Conservation (phyloP, 1,140 invertebrate genomes). For the Laupala kohalensis region DNA sequence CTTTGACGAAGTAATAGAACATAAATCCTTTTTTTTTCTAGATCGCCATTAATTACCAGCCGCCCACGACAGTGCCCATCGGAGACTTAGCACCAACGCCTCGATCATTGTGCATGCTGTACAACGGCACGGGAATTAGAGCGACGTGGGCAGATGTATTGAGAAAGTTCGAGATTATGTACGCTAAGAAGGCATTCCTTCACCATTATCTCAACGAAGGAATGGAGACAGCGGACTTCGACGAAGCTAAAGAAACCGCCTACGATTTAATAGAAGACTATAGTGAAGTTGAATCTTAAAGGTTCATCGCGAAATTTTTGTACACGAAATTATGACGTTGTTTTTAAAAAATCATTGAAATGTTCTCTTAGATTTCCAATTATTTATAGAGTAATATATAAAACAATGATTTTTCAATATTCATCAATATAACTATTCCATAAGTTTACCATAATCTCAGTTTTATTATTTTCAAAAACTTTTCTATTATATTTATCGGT, state of each 20-base stretch:
- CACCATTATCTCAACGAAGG: background rate
- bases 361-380: background rate
- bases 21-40: background rate
- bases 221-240: background rate
- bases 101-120: slow-evolving; percentile 69
- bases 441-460: no score
- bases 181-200: background rate
- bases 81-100: slow-evolving; percentile 69
- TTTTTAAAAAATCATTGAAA: background rate
- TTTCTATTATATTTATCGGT: no score
- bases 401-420: background rate
- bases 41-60: slow-evolving; percentile 22
- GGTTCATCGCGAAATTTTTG: background rate
- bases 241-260: background rate
- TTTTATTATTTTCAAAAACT: no score
- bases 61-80: slow-evolving; percentile 39
- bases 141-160: slow-evolving; percentile 38
- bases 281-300: background rate
- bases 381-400: no score
- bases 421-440: background rate
- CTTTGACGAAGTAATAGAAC: background rate
- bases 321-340: background rate
- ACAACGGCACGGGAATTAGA: slow-evolving; percentile 45
- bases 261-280: background rate
- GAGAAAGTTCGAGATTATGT: background rate